Evolutionary conservation across 2,113 vertebrate genomes (phyloP).

Genomic region (Lagopus muta): DNA sequence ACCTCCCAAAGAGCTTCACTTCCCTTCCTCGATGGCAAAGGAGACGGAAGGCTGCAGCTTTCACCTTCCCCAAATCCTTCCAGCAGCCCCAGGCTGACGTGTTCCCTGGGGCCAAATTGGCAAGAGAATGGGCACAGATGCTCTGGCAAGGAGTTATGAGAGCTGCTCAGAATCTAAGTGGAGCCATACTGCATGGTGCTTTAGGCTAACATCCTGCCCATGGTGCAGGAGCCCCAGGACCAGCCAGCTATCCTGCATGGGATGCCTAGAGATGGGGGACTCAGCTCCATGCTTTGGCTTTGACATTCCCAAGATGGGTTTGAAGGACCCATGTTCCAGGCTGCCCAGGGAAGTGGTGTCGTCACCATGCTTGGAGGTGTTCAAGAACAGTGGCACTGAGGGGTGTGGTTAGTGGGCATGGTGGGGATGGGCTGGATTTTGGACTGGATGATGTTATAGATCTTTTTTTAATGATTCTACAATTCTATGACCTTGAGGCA

Average conservation of each 20-base stretch:
- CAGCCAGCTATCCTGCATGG: neutral
- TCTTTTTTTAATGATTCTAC: too few relatives aligned
- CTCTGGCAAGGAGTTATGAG: neutral
- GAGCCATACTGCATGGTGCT: neutral
- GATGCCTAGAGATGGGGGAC: rapidly evolving
- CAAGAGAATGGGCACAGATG: neutral
- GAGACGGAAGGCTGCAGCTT: neutral
- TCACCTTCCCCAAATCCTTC: neutral
- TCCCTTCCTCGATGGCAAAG: neutral
- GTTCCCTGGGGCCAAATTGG: neutral
- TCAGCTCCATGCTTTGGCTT: neutral
- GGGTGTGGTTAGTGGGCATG: too few relatives aligned
- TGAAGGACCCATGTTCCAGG: neutral
- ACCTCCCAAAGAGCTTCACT: neutral
- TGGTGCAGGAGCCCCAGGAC: neutral
- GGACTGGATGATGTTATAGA: too few relatives aligned
- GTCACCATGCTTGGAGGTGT: too few relatives aligned
- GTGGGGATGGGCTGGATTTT: too few relatives aligned
- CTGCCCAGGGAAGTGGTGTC: too few relatives aligned
- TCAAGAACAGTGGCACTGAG: too few relatives aligned
- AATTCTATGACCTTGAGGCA: neutral
- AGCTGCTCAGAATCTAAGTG: neutral
- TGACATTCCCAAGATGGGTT: neutral
- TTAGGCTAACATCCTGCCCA: neutral
- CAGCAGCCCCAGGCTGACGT: neutral